These are phyloP conservation scores for Oryzias dopingdopingensis DNA, from an alignment of 2,797 vertebrate genomes.

Conservation along the genomic window DNA sequence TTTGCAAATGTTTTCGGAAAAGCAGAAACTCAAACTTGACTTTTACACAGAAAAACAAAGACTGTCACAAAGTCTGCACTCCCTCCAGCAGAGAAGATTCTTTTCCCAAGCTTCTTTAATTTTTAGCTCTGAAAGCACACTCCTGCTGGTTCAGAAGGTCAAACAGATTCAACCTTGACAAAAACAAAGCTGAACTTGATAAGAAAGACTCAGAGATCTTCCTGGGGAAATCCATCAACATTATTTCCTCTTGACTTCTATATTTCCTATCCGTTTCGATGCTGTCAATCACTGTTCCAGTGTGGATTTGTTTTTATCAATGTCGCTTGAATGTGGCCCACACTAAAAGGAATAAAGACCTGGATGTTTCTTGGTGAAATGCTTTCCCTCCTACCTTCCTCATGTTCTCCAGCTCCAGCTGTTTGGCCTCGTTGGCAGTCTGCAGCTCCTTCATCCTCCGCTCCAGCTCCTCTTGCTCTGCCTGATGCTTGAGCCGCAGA, in stretches of 20 bases:
- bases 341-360: not conserved
- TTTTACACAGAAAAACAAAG: too few relatives aligned
- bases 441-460: slow-evolving; percentile 92
- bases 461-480: slow-evolving; percentile 90
- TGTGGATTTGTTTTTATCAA: not conserved
- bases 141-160: too few relatives aligned
- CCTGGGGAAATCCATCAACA: too few relatives aligned
- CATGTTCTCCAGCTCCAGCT: slow-evolving; percentile 90
- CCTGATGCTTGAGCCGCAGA: slow-evolving; percentile 83
- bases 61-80: too few relatives aligned
- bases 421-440: slow-evolving; percentile 89
- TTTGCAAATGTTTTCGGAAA: too few relatives aligned
- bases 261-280: not conserved
- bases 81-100: too few relatives aligned
- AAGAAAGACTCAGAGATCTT: too few relatives aligned
- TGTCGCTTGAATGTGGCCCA: not conserved
- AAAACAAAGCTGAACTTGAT: too few relatives aligned
- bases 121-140: too few relatives aligned
- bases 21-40: too few relatives aligned
- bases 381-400: slow-evolving; percentile 80
- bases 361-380: slow-evolving; percentile 9
- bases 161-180: too few relatives aligned
- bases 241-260: not conserved
- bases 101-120: too few relatives aligned
- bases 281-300: not conserved